A percentile compares a stretch with the other conserved stretches of the same genome.
phyloP scores from a whole-genome alignment of 2,888 invertebrate species.

The Trichogramma dendrolimi region DNA sequence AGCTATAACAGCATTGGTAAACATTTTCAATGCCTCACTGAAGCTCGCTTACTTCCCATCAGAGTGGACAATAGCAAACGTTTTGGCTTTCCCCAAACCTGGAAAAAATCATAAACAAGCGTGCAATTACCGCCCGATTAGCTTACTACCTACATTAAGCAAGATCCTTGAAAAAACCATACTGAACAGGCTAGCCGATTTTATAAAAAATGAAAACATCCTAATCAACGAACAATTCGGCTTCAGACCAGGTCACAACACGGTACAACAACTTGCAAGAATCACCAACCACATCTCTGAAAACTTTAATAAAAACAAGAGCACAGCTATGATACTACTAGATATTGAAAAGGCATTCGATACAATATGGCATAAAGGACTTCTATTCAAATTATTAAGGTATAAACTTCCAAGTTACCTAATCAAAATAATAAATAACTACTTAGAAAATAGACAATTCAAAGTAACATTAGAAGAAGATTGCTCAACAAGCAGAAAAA shows the following conservation, averaged over 20 bases:
- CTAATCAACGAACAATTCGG: background rate
- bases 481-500: too few species aligned
- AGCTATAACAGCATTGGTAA: slow-evolving; percentile 15
- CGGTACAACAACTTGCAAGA: background rate
- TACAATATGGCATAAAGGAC: too few species aligned
- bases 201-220: background rate
- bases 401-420: background rate
- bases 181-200: too few species aligned
- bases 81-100: background rate
- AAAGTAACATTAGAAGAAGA: too few species aligned
- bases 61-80: too few species aligned
- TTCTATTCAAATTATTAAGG: background rate
- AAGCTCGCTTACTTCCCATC: background rate
- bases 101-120: slow-evolving; percentile 5
- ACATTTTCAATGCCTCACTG: slow-evolving; percentile 20
- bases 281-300: background rate
- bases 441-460: background rate
- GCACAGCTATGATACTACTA: background rate
- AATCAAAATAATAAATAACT: background rate
- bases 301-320: background rate
- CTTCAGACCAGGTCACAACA: background rate
- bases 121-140: slow-evolving; percentile 17
- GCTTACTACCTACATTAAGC: slow-evolving; percentile 13
- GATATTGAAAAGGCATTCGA: background rate
- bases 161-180: slow-evolving; percentile 27